phyloP scores from a whole-genome alignment of 2,797 vertebrate genomes.

The Acanthiza pusilla region DNA sequence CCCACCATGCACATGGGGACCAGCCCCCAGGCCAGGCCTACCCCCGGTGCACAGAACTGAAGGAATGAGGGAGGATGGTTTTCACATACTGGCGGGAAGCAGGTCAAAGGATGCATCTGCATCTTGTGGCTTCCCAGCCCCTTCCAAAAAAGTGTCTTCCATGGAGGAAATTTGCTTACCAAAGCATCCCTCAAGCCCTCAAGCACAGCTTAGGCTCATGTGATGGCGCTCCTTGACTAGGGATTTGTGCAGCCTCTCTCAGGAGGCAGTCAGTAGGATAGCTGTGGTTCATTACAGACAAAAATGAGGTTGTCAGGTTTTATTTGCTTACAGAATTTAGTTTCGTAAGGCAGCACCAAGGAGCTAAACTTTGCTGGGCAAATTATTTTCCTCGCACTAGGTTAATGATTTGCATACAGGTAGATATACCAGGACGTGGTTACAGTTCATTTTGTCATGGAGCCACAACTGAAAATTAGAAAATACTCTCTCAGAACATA shows the following conservation, averaged over 20 bases:
- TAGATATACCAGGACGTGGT: not conserved
- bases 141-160: not conserved
- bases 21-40: not conserved
- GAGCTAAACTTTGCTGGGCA: not conserved
- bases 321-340: not conserved
- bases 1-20: accelerated
- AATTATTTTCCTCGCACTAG: not conserved
- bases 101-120: not conserved
- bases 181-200: not conserved
- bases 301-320: not conserved
- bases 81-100: not conserved
- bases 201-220: not conserved
- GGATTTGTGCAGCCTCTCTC: not conserved
- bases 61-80: not conserved
- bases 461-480: not conserved
- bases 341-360: not conserved
- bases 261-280: not conserved
- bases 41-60: not conserved
- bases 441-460: not conserved
- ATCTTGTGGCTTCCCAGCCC: not conserved
- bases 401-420: not conserved
- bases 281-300: not conserved
- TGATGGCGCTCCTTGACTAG: not conserved
- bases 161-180: not conserved
- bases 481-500: not conserved